Conservation (phyloP, 2,113 vertebrate genomes). For the Cervus canadensis region DNA sequence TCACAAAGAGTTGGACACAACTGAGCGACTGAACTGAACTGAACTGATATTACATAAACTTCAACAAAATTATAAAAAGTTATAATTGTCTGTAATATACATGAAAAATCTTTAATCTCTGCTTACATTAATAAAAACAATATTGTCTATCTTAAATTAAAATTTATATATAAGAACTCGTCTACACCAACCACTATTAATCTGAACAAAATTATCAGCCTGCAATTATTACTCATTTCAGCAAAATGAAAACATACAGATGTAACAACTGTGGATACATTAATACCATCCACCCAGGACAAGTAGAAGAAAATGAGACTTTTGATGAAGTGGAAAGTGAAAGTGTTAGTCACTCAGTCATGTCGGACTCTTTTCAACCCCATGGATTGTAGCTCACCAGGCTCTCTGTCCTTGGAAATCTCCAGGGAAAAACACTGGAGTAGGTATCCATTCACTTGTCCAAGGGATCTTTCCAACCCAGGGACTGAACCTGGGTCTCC, state of each 20-base stretch:
- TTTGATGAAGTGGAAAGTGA: not conserved
- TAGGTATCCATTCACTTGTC: not conserved
- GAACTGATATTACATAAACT: not conserved
- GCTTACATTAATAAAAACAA: not conserved
- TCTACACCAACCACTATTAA: not conserved
- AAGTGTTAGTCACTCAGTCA: not conserved
- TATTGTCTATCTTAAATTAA: not conserved
- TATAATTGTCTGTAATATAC: not conserved
- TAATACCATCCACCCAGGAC: not conserved
- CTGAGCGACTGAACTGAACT: no score
- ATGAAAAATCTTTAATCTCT: not conserved
- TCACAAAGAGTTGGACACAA: no score
- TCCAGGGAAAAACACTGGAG: not conserved
- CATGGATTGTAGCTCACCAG: not conserved
- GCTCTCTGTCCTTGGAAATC: not conserved
- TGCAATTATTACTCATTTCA: not conserved
- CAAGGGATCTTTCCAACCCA: not conserved
- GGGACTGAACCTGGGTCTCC: not conserved
- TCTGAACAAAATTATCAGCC: not conserved
- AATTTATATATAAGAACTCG: not conserved
- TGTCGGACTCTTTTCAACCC: not conserved
- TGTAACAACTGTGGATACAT: not conserved
- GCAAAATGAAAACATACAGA: not conserved
- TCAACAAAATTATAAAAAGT: not conserved
- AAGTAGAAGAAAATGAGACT: not conserved